phyloP scores from a whole-genome alignment of 2,888 invertebrate species.

The Capitulum mitella region DNA sequence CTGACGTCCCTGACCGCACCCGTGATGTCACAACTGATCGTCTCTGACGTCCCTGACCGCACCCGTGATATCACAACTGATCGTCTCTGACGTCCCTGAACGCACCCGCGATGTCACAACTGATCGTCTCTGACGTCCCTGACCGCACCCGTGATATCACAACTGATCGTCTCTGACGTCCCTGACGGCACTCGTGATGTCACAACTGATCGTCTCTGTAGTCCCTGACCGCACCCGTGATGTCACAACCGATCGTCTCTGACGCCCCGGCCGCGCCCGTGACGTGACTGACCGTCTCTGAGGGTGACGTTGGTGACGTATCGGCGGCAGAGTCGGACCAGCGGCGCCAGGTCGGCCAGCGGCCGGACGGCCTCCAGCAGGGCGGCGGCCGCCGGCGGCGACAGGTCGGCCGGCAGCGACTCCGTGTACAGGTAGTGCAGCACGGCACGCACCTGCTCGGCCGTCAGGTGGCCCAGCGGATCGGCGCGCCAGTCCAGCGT shows the following conservation, averaged over 20 bases:
- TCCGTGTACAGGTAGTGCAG: slow-evolving; percentile 39
- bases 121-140: too few species aligned
- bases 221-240: not conserved
- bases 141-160: too few species aligned
- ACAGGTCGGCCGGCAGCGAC: slow-evolving; percentile 41
- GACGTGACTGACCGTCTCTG: not conserved
- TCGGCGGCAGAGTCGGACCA: not conserved
- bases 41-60: too few species aligned
- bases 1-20: too few species aligned
- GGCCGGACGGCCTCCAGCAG: slow-evolving; percentile 49
- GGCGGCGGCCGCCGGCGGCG: slow-evolving; percentile 49
- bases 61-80: too few species aligned
- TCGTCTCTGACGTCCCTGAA: too few species aligned
- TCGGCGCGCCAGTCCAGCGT: slow-evolving; percentile 46
- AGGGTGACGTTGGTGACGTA: slow-evolving; percentile 2
- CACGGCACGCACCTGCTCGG: slow-evolving; percentile 40
- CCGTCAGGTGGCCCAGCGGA: slow-evolving; percentile 35
- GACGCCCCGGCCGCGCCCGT: not conserved
- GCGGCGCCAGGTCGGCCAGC: slow-evolving; percentile 46
- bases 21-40: too few species aligned
- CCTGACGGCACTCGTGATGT: too few species aligned
- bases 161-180: too few species aligned
- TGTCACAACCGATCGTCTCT: not conserved
- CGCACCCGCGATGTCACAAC: too few species aligned
- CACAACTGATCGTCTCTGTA: too few species aligned